Conservation (phyloP, 2,888 invertebrate genomes). For the Amorpha juglandis region DNA sequence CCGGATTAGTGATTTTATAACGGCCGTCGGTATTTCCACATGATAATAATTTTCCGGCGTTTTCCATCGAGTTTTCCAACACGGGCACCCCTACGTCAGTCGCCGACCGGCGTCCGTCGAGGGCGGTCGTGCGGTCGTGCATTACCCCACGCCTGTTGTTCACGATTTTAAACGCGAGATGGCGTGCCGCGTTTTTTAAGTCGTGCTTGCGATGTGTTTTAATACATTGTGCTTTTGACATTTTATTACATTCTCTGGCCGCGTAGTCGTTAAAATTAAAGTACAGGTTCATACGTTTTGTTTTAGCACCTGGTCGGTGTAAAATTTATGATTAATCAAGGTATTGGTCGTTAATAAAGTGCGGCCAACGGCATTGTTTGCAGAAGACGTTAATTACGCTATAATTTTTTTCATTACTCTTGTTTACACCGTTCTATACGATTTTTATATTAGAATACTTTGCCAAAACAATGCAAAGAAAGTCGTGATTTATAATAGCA, state of each 20-base stretch:
- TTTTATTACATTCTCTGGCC: background rate
- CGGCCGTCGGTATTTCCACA: constrained; percentile 32
- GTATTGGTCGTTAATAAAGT: constrained; percentile 20
- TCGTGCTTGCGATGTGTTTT: constrained; percentile 16
- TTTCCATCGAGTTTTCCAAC: constrained; percentile 26
- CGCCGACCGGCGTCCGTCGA: constrained; percentile 51
- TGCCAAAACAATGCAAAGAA: background rate
- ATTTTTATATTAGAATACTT: background rate
- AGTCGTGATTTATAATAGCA: background rate
- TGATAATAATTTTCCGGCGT: constrained; percentile 34
- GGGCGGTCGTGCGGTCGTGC: constrained; percentile 49
- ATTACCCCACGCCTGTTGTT: background rate
- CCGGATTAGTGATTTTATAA: constrained; percentile 24
- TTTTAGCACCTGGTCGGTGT: constrained; percentile 9
- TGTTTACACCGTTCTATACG: background rate
- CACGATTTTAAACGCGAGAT: background rate
- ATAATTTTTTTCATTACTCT: background rate
- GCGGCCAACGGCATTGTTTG: background rate
- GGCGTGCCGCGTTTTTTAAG: constrained; percentile 2
- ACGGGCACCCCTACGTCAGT: constrained; percentile 30
- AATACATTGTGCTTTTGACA: constrained; percentile 7
- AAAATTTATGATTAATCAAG: constrained; percentile 18
- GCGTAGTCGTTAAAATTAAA: constrained; percentile 1
- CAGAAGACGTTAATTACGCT: background rate
- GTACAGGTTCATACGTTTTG: background rate